phyloP scores from a whole-genome alignment of 2,888 invertebrate genomes.

The Hypomecis atomaria region DNA sequence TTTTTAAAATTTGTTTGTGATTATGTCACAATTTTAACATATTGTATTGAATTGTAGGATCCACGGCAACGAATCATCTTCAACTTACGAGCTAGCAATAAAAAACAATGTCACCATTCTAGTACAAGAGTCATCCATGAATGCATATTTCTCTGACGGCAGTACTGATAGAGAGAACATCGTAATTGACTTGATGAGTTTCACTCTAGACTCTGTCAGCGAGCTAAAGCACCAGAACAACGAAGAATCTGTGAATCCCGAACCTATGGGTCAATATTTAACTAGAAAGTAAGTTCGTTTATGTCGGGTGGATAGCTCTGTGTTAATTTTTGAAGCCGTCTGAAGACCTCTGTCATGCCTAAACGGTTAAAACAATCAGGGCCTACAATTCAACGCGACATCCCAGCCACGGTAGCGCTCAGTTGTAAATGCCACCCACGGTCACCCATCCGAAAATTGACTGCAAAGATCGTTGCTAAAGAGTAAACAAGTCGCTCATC shows the following conservation, averaged over 20 bases:
- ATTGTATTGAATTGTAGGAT: conserved; percentile 56
- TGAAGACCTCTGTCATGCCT: too few relatives aligned
- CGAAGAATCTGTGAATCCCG: conserved; percentile 46
- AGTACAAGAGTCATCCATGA: conserved; percentile 52
- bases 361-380: too few relatives aligned
- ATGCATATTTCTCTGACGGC: conserved; percentile 55
- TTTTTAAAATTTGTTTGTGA: too few relatives aligned
- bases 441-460: too few relatives aligned
- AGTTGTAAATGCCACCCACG: too few relatives aligned
- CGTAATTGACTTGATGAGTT: conserved; percentile 53
- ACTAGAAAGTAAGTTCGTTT: conserved; percentile 54
- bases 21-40: neutral
- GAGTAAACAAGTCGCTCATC: too few relatives aligned
- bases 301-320: neutral
- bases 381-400: too few relatives aligned
- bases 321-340: too few relatives aligned
- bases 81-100: conserved; percentile 56
- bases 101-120: conserved; percentile 55
- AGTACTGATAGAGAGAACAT: conserved; percentile 35
- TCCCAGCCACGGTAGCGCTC: too few relatives aligned
- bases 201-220: conserved; percentile 34
- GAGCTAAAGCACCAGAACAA: conserved; percentile 35
- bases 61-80: conserved; percentile 59
- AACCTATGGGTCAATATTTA: conserved; percentile 57
- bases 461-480: too few relatives aligned